Conservation (phyloP, 2,888 invertebrate genomes). For the Tricholauxania praeusta region DNA sequence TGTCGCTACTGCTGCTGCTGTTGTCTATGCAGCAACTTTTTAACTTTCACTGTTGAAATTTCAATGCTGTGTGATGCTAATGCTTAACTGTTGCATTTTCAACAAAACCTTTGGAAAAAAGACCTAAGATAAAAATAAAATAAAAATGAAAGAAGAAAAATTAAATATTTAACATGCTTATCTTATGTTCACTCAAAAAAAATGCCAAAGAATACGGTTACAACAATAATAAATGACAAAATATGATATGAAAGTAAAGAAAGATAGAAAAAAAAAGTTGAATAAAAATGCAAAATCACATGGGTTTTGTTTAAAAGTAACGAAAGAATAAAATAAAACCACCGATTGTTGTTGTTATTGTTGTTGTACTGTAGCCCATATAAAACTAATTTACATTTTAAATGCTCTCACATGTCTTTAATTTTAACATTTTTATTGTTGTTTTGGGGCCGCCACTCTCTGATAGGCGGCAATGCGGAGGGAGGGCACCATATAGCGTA, state of each 20-base stretch:
- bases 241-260: too few relatives aligned
- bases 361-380: neutral
- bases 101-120: neutral
- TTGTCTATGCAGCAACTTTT: too few relatives aligned
- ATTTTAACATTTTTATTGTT: neutral
- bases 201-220: too few relatives aligned
- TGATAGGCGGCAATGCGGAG: neutral
- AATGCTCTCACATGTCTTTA: slow-evolving; percentile 10
- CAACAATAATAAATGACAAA: too few relatives aligned
- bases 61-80: too few relatives aligned
- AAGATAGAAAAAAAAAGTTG: too few relatives aligned
- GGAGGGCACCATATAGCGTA: neutral
- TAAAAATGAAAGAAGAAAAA: neutral
- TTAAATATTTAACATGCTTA: too few relatives aligned
- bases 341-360: slow-evolving; percentile 1
- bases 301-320: too few relatives aligned
- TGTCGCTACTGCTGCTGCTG: neutral
- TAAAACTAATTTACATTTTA: neutral
- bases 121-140: neutral
- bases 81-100: too few relatives aligned
- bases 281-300: too few relatives aligned
- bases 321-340: neutral
- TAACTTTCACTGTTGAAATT: too few relatives aligned
- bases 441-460: neutral
- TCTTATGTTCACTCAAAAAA: too few relatives aligned